Conservation (phyloP, 1,140 invertebrate genomes). For the Lucilia cuprina region DNA sequence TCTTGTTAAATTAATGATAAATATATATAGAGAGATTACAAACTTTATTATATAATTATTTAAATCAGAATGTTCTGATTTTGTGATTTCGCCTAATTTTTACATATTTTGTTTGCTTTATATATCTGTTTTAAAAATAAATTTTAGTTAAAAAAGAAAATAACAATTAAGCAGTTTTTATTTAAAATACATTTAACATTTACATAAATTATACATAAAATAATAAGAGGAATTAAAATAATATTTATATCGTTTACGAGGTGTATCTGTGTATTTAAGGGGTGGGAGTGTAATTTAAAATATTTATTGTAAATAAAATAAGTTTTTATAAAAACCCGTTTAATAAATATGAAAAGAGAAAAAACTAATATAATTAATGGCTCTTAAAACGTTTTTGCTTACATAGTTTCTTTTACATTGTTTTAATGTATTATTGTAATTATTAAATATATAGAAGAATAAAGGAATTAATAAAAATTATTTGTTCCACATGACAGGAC, state of each 20-base stretch:
- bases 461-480: neutral
- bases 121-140: neutral
- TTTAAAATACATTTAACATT: too few relatives aligned
- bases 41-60: constrained; percentile 9
- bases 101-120: neutral
- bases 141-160: neutral
- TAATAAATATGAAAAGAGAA: too few relatives aligned
- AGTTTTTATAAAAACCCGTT: too few relatives aligned
- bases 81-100: neutral
- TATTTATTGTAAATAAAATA: too few relatives aligned
- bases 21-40: neutral
- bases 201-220: too few relatives aligned
- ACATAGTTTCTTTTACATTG: neutral
- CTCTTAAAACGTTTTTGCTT: neutral
- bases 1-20: neutral
- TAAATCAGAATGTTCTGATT: constrained; percentile 4
- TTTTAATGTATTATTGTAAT: neutral
- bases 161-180: too few relatives aligned
- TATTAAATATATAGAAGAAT: neutral
- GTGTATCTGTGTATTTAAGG: too few relatives aligned
- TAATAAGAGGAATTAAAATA: too few relatives aligned
- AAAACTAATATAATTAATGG: neutral
- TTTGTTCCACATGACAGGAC: too few relatives aligned
- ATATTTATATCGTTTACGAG: too few relatives aligned
- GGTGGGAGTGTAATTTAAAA: too few relatives aligned